A percentile compares a stretch with the other conserved stretches of the same genome.
Evolutionary conservation across 2,888 invertebrate species (phyloP).

Genomic region (Penaeus monodon): DNA sequence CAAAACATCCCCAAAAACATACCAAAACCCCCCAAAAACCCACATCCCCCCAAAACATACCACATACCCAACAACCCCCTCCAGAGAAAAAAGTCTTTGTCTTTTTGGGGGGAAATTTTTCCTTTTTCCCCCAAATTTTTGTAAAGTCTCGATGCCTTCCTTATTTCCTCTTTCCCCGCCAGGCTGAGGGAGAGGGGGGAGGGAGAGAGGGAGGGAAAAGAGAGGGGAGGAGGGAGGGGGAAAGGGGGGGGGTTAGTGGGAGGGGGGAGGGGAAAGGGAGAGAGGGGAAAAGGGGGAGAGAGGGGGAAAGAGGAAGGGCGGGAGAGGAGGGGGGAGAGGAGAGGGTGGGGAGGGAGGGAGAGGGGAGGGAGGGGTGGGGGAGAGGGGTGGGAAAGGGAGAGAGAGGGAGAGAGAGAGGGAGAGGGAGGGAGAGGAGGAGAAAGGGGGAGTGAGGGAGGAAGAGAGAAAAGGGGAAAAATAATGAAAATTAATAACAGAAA

Average conservation of each 20-base stretch:
- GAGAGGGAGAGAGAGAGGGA: not conserved
- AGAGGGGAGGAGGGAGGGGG: not conserved
- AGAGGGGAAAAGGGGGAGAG: not conserved
- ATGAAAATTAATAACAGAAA: not conserved
- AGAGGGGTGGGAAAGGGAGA: not conserved
- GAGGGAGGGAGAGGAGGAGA: not conserved
- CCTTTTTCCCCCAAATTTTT: too few species aligned
- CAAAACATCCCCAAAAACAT: too few species aligned
- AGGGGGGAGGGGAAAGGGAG: not conserved
- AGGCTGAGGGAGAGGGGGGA: slow-evolving; percentile 7
- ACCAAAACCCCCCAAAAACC: too few species aligned
- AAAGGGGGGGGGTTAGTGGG: not conserved
- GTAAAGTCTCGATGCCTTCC: too few species aligned
- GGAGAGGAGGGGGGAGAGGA: not conserved
- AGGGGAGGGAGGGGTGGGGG: not conserved
- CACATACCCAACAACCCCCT: too few species aligned
- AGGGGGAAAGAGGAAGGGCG: not conserved
- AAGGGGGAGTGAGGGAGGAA: not conserved
- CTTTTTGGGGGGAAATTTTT: too few species aligned
- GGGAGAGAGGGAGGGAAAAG: not conserved
- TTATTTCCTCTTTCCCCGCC: too few species aligned
- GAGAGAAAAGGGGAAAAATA: not conserved
- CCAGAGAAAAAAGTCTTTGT: too few species aligned
- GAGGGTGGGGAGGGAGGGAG: not conserved
- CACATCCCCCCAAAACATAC: too few species aligned